Conservation (phyloP, 2,113 vertebrate genomes). For the Strix uralensis region DNA sequence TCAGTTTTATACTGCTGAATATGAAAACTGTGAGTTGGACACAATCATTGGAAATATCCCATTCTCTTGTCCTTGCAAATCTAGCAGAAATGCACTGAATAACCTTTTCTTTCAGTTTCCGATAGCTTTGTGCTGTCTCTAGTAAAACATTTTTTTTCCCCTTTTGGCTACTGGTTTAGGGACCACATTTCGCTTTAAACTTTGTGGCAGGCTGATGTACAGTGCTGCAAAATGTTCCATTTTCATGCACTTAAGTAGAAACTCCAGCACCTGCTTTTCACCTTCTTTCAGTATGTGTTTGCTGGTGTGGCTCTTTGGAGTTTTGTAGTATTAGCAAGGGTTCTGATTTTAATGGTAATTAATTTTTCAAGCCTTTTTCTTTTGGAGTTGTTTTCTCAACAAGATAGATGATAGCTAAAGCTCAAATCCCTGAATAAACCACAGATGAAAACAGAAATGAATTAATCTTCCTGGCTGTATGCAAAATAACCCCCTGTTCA, state of each 20-base stretch:
- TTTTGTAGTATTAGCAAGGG: background rate
- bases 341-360: background rate
- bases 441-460: background rate
- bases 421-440: background rate
- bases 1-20: background rate
- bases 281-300: background rate
- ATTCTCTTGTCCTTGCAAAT: background rate
- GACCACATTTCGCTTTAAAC: background rate
- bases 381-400: background rate
- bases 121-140: background rate
- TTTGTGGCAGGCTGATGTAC: background rate
- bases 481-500: background rate
- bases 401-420: background rate
- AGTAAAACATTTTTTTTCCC: background rate
- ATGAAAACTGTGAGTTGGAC: background rate
- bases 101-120: background rate
- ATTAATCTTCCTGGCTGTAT: background rate
- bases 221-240: rapidly evolving
- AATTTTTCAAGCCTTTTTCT: background rate
- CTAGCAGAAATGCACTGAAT: background rate
- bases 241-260: background rate
- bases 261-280: background rate
- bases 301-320: background rate
- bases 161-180: background rate
- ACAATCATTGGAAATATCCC: background rate